Base-by-base conservation (phyloP, 2,797 vertebrate genomes). In the Kryptolebias ocellatus region DNA sequence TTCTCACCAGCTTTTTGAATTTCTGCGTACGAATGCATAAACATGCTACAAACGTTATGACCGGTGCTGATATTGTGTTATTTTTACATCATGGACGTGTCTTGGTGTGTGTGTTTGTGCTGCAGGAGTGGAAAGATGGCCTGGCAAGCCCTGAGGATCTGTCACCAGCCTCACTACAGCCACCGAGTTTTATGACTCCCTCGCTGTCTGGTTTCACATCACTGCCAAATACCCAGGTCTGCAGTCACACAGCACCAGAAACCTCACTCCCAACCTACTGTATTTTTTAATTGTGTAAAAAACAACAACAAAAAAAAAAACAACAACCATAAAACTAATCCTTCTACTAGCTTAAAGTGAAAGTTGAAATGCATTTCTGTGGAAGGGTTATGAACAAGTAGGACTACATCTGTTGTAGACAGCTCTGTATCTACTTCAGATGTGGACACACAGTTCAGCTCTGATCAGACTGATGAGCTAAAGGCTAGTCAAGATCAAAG, bases 41-140 rank as follows among this genome's bases (percentile, higher is more conserved):
- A 12, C 39, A 42, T 42, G 39, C 51, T 56, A 5, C 29, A 52
- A 18, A 61, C 51, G 60, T 65, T 77, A 61, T 47, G 31, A 44
- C 29, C 73, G n/a, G 53, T 42, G 62, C 29, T 72, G 47, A 62
- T 51, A 17, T 31, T 62, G 44, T 79, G 37, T 75, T 53, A 70
- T 64, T 63, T 59, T 79, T 70, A 78, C 59, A 53, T 31, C 56
- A 14, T 58, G 37, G 5, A 28, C 1, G 3, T 76, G 52, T 61
- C 34, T 64, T 29, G 50, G 44, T 73, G 28, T 65, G 10, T 78
- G 29, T 84, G 46, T 78, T 44, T 87, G 18, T 72, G 6, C 71
- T 84, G 5, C 76, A 95, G 94, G 94, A 94, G 85, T 93, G 92
- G 91, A 94, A 86, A 78, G 93, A 94, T 49, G 84, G 88, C 63